Evolutionary conservation across 64 coral and sea anemone genomes (phyloP).

Genomic region (Anthopleura sola): DNA sequence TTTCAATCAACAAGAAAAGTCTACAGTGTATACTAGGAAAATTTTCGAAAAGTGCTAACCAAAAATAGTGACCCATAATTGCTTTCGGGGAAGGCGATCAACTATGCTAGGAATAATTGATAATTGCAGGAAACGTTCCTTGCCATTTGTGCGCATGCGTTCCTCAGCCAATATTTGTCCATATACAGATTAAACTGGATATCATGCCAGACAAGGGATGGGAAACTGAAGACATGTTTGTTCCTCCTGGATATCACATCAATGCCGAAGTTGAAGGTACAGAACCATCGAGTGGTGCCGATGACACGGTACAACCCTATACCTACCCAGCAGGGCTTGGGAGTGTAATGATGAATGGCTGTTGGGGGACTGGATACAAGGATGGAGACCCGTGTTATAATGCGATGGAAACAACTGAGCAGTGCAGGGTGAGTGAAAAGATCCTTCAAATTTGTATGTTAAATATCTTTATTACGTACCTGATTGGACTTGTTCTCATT

Average conservation of each 20-base stretch:
- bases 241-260: conserved; percentile 61
- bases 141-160: too few relatives aligned
- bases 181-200: conserved; percentile 44
- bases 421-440: conserved; percentile 8
- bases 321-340: conserved; percentile 54
- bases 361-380: conserved; percentile 45
- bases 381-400: conserved; percentile 38
- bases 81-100: too few relatives aligned
- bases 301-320: background rate
- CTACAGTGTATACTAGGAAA: too few relatives aligned
- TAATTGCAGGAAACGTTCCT: too few relatives aligned
- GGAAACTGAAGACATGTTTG: conserved; percentile 54
- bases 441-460: background rate
- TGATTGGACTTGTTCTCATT: background rate
- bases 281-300: background rate
- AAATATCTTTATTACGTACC: too few relatives aligned
- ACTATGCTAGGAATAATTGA: too few relatives aligned
- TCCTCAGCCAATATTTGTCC: background rate
- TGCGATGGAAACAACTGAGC: background rate
- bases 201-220: conserved; percentile 58
- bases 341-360: conserved; percentile 45
- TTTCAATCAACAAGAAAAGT: too few relatives aligned
- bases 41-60: too few relatives aligned
- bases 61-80: too few relatives aligned
- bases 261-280: conserved; percentile 16